Percentiles rank a stretch among this genome's conserved stretches.
phyloP scores from a whole-genome alignment of 2,888 invertebrate genomes.

The Orchesellides sinensis region DNA sequence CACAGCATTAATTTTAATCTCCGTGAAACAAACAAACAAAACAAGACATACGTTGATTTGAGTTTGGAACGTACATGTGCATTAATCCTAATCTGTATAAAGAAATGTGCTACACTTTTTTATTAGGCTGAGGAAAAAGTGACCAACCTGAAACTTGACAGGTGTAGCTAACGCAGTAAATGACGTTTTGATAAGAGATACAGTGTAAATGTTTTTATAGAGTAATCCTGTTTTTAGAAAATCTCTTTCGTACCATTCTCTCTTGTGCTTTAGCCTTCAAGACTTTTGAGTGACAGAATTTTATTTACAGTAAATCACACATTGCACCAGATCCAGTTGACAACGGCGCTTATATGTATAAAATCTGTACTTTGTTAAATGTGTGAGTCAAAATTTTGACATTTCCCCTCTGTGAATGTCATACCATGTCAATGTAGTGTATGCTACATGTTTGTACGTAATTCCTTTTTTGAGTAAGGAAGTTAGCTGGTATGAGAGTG shows the following conservation, averaged over 20 bases:
- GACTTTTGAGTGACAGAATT: conserved; percentile 22
- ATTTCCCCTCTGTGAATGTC: conserved; percentile 56
- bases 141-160: neutral
- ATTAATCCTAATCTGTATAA: too few relatives aligned
- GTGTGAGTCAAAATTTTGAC: conserved; percentile 49
- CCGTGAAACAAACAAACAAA: neutral
- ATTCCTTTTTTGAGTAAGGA: neutral
- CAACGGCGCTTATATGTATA: conserved; percentile 9
- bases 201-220: conserved; percentile 13
- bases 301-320: conserved; percentile 40
- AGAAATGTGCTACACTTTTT: too few relatives aligned
- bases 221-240: neutral
- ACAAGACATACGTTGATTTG: too few relatives aligned
- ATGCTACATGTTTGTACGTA: neutral
- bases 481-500: conserved; percentile 22
- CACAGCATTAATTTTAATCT: neutral
- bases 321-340: conserved; percentile 39
- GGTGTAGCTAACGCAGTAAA: conserved; percentile 1
- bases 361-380: conserved; percentile 42
- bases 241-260: neutral
- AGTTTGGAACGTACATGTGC: too few relatives aligned
- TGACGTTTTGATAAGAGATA: conserved; percentile 6
- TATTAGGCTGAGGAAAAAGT: neutral
- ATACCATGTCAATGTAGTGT: conserved; percentile 33
- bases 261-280: neutral